Conservation (phyloP, 2,888 invertebrate species). For the Ophioninae sp. region DNA sequence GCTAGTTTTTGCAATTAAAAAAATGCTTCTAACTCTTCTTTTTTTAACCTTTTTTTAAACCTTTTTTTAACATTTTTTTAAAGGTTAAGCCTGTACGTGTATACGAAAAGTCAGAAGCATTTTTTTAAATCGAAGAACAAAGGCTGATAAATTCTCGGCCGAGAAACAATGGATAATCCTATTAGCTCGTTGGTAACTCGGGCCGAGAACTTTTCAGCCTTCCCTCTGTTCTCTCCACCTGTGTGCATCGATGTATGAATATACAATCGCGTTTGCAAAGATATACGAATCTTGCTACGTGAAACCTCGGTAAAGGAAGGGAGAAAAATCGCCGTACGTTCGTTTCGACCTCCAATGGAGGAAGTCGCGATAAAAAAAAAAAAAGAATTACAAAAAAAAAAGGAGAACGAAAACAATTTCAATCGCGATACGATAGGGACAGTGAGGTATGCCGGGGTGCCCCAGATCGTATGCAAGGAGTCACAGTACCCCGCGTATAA, state of each 20-base stretch:
- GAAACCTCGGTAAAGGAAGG: background rate
- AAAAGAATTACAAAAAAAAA: background rate
- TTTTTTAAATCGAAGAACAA: background rate
- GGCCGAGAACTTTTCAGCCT: background rate
- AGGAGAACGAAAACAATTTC: background rate
- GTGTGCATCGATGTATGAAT: background rate
- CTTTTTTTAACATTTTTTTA: too few species aligned
- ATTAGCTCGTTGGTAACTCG: background rate
- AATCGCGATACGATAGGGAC: too few species aligned
- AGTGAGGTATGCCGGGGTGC: background rate
- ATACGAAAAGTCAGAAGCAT: background rate
- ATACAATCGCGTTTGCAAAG: background rate
- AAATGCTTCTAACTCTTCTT: too few species aligned
- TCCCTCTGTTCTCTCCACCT: background rate
- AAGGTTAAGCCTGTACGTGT: background rate
- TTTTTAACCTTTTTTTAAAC: too few species aligned
- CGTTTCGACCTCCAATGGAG: background rate
- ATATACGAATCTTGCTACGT: background rate
- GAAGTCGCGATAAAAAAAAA: background rate
- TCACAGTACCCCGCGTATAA: background rate
- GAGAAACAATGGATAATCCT: background rate
- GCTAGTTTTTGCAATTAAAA: too few species aligned
- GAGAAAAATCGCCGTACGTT: background rate
- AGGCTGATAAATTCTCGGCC: background rate
- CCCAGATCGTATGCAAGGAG: background rate